These are phyloP conservation scores for Platyura marginata DNA, from an alignment of 1,140 invertebrate genomes.

Conservation along the genomic window DNA sequence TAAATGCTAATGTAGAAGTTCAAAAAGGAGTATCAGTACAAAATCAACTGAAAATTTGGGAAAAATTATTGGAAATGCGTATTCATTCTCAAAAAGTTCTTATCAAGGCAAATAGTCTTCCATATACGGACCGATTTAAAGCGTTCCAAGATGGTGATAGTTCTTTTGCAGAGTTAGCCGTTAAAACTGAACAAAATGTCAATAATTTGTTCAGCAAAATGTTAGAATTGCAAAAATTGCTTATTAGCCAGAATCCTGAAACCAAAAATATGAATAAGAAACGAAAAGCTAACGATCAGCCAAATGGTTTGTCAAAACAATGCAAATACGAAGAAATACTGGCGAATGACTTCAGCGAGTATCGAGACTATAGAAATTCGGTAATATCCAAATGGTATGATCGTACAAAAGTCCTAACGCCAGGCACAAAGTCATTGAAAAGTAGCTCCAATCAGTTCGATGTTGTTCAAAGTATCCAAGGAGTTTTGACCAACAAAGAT, in stretches of 20 bases:
- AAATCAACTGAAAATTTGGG: slow-evolving; percentile 64
- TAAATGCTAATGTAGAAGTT: slow-evolving; percentile 30
- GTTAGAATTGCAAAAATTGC: slow-evolving; percentile 31
- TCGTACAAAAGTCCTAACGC: slow-evolving; percentile 53
- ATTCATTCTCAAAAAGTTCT: slow-evolving; percentile 73
- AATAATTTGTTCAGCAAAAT: slow-evolving; percentile 42
- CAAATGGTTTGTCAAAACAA: slow-evolving; percentile 26
- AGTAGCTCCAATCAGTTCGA: slow-evolving; percentile 48
- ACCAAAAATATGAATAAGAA: slow-evolving; percentile 12
- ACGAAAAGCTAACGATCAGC: slow-evolving; percentile 25
- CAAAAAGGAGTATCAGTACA: slow-evolving; percentile 59
- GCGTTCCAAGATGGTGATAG: slow-evolving; percentile 26
- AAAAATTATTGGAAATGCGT: slow-evolving; percentile 59
- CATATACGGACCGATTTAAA: slow-evolving; percentile 35
- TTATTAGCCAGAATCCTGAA: slow-evolving; percentile 14
- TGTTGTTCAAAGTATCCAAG: slow-evolving; percentile 72
- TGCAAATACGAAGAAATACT: slow-evolving; percentile 43
- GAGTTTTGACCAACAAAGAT: slow-evolving; percentile 56
- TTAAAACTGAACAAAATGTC: slow-evolving; percentile 32
- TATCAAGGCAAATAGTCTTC: slow-evolving; percentile 53
- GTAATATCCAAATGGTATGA: slow-evolving; percentile 86
- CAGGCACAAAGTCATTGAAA: slow-evolving; percentile 37
- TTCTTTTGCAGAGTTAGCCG: slow-evolving; percentile 31
- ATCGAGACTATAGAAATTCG: slow-evolving; percentile 50
- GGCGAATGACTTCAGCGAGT: slow-evolving; percentile 37